Percentiles rank a stretch among this genome's conserved stretches.
phyloP scores from a whole-genome alignment of 1,140 invertebrate genomes.

The Manduca sexta region DNA sequence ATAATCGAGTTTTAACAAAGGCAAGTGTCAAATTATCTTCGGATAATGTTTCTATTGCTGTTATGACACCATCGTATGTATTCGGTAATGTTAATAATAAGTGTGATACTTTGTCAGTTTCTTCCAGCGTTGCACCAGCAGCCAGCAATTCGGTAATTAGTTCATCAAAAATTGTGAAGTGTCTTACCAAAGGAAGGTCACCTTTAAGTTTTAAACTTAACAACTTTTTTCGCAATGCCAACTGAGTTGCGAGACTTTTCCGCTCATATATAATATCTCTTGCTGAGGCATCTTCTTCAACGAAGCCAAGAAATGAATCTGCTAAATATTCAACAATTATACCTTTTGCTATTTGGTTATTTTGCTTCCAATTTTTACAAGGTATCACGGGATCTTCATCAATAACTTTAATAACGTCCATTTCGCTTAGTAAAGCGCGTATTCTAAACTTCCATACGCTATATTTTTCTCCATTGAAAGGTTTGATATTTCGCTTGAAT shows the following conservation, averaged over 20 bases:
- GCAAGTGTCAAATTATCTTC: conserved; percentile 42
- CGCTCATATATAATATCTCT: conserved; percentile 51
- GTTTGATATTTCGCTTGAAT: too few species aligned
- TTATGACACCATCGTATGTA: conserved; percentile 44
- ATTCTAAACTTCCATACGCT: too few species aligned
- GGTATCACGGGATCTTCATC: too few species aligned
- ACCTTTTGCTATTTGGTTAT: too few species aligned
- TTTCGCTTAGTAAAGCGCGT: too few species aligned
- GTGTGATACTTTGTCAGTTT: too few species aligned
- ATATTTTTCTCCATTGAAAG: too few species aligned
- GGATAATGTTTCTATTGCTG: conserved; percentile 54
- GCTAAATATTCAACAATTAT: too few species aligned
- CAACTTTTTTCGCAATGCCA: conserved; percentile 45
- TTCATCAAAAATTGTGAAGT: conserved; percentile 53
- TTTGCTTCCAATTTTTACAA: too few species aligned
- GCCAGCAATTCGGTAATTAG: conserved; percentile 45
- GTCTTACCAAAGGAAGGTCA: conserved; percentile 32
- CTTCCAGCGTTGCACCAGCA: conserved; percentile 48
- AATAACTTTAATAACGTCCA: too few species aligned
- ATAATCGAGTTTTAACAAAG: conserved; percentile 52
- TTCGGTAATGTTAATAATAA: conserved; percentile 47
- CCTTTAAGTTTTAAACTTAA: conserved; percentile 48
- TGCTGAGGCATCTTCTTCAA: conserved; percentile 27
- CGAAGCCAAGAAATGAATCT: too few species aligned
- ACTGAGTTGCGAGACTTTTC: conserved; percentile 49